Base-by-base conservation (phyloP, 1,140 invertebrate species). In the Heterodera carotae region DNA sequence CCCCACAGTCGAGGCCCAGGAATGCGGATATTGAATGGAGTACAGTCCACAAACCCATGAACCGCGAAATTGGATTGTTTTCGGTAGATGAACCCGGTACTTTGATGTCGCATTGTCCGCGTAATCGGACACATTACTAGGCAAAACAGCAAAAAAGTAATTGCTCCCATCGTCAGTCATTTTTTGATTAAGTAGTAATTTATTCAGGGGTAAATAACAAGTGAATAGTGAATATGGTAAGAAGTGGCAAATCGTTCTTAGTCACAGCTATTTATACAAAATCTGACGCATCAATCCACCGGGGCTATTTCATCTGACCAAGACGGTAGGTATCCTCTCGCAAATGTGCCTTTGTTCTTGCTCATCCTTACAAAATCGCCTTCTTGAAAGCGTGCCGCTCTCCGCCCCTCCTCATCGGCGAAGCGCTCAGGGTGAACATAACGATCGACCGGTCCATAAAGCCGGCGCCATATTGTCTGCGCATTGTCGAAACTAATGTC, bases 271-370 rank as follows among this genome's bases (percentile, higher is more conserved):
- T 71, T 75, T 71, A 75, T 25, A 71, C 31, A 56, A 75, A 48
- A 48, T 76, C 25, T 6, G 48, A 27, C 33, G 71, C 71, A 60
- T 73, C 36, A 76, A 76, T 64, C 75, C 75, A 76, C 2, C 36
- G 18, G 33, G 34, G 33, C 1, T 43, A 82, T 73, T 75, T 69
- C 62, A 34, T 80, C 83, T 8, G 75, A 15, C 12, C 70, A 81
- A 12, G 43, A 79, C 59, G 69, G 69, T 10, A 43, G 5, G 36
- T 56, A 76, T 10, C 74, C 78, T 60, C 59, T 48, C 10, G n/a
- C 48, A 68, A 80, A 80, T 33, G 39, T 43, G 36, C 48, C 27
- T 34, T 74, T 68, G 4, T 29, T 48, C 34, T 70, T 67, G 56
- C 36, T 67, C 22, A 67, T 73, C 29, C 56, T 31, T n/a, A 75